Conservation (phyloP, 2,113 vertebrate genomes). For the Macaca mulatta region DNA sequence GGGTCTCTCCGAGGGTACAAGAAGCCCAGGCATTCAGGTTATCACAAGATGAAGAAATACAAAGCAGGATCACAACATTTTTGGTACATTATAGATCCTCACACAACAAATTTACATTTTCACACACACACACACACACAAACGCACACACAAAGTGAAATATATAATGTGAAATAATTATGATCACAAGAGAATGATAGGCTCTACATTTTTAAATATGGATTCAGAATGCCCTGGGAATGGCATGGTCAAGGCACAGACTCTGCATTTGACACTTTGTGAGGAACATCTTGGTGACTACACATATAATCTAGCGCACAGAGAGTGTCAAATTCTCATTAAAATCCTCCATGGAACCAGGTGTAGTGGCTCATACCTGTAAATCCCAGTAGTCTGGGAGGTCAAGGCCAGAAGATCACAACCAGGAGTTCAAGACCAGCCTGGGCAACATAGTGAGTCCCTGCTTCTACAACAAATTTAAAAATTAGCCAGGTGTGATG, state of each 20-base stretch:
- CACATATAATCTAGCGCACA: neutral
- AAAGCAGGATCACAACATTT: neutral
- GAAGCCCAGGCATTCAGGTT: neutral
- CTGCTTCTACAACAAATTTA: too few species aligned
- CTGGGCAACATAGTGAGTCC: too few species aligned
- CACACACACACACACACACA: neutral
- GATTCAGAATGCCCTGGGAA: neutral
- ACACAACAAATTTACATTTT: neutral
- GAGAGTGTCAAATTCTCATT: neutral
- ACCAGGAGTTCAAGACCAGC: too few species aligned
- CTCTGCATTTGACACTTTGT: neutral
- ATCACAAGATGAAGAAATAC: neutral
- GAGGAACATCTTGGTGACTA: neutral
- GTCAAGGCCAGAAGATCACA: too few species aligned
- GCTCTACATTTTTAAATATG: neutral
- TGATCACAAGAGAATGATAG: neutral
- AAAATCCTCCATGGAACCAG: neutral
- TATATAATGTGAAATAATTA: neutral
- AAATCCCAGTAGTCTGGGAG: too few species aligned
- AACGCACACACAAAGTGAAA: neutral
- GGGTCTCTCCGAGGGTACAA: neutral
- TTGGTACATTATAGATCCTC: neutral
- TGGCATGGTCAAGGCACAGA: neutral
- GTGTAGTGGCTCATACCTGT: too few species aligned
- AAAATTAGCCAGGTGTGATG: too few species aligned